A percentile compares a stretch with the other conserved stretches of the same genome.
Conservation (phyloP, 37 sponge, comb jelly and placozoan genomes). For the Crambe crambe region DNA sequence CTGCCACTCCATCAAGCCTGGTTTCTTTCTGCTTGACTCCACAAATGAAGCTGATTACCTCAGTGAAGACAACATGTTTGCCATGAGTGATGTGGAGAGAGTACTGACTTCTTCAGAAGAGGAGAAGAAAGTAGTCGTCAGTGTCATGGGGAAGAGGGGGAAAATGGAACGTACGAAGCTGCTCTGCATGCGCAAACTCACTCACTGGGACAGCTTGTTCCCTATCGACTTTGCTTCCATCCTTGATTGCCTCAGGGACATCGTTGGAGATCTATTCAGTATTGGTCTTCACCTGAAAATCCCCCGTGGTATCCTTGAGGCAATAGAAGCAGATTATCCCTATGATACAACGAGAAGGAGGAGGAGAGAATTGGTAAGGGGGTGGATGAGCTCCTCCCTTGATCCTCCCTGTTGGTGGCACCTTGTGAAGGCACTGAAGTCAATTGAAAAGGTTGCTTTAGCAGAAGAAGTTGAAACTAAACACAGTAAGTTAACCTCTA, state of each 20-base stretch:
- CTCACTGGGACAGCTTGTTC: slow-evolving; percentile 6
- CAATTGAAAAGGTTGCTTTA: background rate
- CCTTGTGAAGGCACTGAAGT: background rate
- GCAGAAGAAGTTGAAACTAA: background rate
- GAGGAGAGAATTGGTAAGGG: background rate
- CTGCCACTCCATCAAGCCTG: background rate
- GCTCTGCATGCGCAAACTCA: background rate
- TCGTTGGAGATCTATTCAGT: background rate
- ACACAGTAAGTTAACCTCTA: slow-evolving; percentile 1
- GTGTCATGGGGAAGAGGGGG: background rate
- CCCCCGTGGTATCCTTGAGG: background rate
- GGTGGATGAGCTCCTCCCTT: background rate
- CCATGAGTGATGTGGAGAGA: slow-evolving; percentile 14
- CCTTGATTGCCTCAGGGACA: background rate
- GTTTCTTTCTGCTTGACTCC: slow-evolving; percentile 21
- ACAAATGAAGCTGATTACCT: background rate
- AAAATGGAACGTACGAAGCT: background rate
- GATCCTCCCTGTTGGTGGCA: slow-evolving; percentile 6
- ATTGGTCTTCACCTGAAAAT: slow-evolving; percentile 3
- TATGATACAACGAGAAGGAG: background rate
- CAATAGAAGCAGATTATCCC: background rate
- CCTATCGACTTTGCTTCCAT: background rate
- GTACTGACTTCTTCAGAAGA: slow-evolving; percentile 9
- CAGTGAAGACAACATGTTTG: background rate
- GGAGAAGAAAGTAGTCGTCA: background rate